A percentile compares a stretch with the other conserved stretches of the same genome.
phyloP scores from a whole-genome alignment of 2,113 vertebrate genomes.

The Telmatochromis sp. region DNA sequence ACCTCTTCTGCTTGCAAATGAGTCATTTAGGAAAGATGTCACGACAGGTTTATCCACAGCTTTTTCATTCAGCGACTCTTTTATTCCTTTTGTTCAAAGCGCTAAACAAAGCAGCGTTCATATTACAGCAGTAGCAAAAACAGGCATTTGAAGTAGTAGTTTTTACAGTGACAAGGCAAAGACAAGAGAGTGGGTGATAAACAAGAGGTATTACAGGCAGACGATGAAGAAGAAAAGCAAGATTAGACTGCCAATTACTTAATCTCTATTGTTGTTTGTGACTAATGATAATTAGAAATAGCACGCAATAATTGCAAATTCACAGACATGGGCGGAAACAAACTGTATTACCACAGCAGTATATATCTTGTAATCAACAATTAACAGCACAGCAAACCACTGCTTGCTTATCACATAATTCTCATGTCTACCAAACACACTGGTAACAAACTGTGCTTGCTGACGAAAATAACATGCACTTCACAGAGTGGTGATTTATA shows the following conservation, averaged over 20 bases:
- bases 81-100: not conserved
- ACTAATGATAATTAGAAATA: conserved; percentile 56
- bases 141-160: conserved; percentile 7
- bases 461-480: conserved; percentile 22
- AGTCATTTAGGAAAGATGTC: not conserved
- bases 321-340: conserved; percentile 44
- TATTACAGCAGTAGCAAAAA: not conserved
- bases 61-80: not conserved
- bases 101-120: not conserved
- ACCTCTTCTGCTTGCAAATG: not conserved
- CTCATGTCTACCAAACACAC: not conserved
- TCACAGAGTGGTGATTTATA: not conserved
- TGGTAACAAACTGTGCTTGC: conserved; percentile 3
- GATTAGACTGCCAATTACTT: conserved; percentile 36
- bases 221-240: conserved; percentile 10
- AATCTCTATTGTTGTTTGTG: conserved; percentile 48
- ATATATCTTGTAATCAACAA: conserved; percentile 61
- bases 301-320: conserved; percentile 53
- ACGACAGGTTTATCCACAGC: not conserved
- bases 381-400: conserved; percentile 42
- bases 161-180: not conserved
- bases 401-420: conserved; percentile 56
- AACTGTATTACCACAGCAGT: conserved; percentile 41
- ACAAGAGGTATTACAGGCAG: not conserved
- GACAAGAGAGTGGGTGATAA: not conserved